Base-by-base conservation (phyloP, 1,140 invertebrate species). In the Augochlora pura region DNA sequence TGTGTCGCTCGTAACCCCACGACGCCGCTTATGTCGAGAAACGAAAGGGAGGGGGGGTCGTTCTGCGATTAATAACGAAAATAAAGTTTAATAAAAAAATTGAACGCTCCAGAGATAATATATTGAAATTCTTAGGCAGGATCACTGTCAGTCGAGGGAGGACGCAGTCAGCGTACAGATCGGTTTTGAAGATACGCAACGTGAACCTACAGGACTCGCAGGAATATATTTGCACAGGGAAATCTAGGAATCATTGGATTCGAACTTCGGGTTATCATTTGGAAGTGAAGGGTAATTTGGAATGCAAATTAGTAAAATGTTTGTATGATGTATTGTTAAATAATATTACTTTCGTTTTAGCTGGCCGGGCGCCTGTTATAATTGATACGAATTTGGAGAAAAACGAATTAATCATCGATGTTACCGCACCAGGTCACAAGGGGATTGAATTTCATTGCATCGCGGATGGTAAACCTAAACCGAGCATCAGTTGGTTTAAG, bases 401-500 rank as follows among this genome's bases (percentile, higher is more conserved):
- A 46, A 80, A 85, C 0, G 82, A 87, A 75, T 70, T 79, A 2
- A 52, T 14, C 5, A 79, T 91, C 9, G 82, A 88, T 63, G 21
- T 86, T 1, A 81, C 62, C 8, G 69, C 12, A 12, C 77, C 90
- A 12, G 79, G 77, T 5, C 83, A 87, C 6, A 81, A 89, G 18
- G 83, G 67, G 1, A 42, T 90, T 9, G 63, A 71, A 23, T 86
- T 93, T 5, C 79, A 80, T 5, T 93, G 93, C 79, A 63, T 80
- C 16, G 87, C 78, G 3, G 49, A 71, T 39, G 93, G 92, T 60
- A 90, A 89, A 79, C 93, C 93, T 7, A 81, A 64, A 70, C 92
- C 93, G 9, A 77, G n/a, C 14, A 74, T 92, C 8, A 84, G 78
- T 0, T 93, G 93, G 93, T 92, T 87, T 12, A 93, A 93, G 81